Evolutionary conservation across 2,113 vertebrate species (phyloP).

Genomic region (Gymnarchus niloticus): DNA sequence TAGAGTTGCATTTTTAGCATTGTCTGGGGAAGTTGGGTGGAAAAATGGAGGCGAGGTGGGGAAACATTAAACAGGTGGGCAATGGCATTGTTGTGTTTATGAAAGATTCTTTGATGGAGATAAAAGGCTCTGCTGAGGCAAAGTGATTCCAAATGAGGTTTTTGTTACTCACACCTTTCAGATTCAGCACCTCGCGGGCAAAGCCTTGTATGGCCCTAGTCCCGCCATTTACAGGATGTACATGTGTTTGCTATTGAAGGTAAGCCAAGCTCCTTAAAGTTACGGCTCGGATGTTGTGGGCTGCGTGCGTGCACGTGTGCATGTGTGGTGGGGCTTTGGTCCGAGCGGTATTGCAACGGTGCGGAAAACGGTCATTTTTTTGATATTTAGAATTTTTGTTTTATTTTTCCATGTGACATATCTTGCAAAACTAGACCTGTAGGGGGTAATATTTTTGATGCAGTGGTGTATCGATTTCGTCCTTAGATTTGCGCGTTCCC

Average conservation of each 20-base stretch:
- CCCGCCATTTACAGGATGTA: conserved; percentile 42
- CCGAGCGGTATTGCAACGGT: neutral
- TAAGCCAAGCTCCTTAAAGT: conserved; percentile 54
- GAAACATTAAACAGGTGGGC: conserved; percentile 81
- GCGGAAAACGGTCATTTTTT: neutral
- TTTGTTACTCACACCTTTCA: conserved; percentile 60
- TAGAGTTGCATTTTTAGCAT: conserved; percentile 77
- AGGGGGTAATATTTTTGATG: neutral
- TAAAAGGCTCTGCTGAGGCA: conserved; percentile 54
- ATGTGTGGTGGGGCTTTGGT: neutral
- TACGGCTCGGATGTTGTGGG: conserved; percentile 25
- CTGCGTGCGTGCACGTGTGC: neutral
- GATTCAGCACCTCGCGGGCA: conserved; percentile 49
- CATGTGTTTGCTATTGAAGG: conserved; percentile 50
- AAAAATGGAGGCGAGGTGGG: conserved; percentile 74
- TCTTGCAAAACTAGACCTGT: neutral
- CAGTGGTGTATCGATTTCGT: neutral
- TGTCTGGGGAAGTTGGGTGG: conserved; percentile 73
- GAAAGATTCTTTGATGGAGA: conserved; percentile 67
- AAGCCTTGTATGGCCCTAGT: conserved; percentile 39
- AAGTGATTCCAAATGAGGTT: conserved; percentile 67
- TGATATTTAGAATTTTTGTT: neutral
- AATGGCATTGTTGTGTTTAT: conserved; percentile 69
- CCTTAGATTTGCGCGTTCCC: neutral
- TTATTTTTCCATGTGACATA: neutral